Conservation (phyloP, 2,888 invertebrate species). For the Troides oblongomaculatus region DNA sequence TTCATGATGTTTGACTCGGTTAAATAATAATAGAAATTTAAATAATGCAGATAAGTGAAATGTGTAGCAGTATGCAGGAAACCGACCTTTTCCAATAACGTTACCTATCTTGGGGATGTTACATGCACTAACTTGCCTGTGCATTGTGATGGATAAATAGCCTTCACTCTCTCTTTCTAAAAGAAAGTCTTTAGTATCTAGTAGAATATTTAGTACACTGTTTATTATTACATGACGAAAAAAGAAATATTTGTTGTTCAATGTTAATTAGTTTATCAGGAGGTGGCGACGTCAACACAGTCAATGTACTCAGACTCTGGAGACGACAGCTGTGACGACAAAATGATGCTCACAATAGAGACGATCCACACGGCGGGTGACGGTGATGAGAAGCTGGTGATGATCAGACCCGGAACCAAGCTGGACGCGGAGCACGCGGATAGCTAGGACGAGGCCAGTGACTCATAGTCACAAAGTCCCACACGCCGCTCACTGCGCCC, state of each 20-base stretch:
- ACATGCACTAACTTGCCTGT: too few species aligned
- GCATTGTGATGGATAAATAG: too few species aligned
- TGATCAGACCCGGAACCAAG: constrained; percentile 60
- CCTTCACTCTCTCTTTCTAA: too few species aligned
- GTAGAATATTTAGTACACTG: too few species aligned
- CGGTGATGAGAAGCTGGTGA: constrained; percentile 68
- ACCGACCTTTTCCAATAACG: too few species aligned
- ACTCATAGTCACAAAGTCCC: constrained; percentile 43
- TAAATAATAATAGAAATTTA: too few species aligned
- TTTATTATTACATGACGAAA: too few species aligned
- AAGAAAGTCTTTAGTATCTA: too few species aligned
- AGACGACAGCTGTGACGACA: constrained; percentile 85
- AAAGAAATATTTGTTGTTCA: not conserved
- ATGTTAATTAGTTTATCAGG: constrained; percentile 60
- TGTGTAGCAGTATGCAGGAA: too few species aligned
- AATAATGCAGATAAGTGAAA: too few species aligned
- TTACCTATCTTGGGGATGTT: too few species aligned
- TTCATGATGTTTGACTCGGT: too few species aligned
- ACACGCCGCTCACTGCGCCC: not conserved
- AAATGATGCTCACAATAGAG: constrained; percentile 87
- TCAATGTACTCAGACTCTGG: constrained; percentile 86
- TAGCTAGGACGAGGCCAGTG: constrained; percentile 56
- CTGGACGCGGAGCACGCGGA: constrained; percentile 59
- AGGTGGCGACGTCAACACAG: constrained; percentile 87
- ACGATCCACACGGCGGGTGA: constrained; percentile 83